phyloP scores from a whole-genome alignment of 2,797 vertebrate genomes.

The Enoplosus armatus region DNA sequence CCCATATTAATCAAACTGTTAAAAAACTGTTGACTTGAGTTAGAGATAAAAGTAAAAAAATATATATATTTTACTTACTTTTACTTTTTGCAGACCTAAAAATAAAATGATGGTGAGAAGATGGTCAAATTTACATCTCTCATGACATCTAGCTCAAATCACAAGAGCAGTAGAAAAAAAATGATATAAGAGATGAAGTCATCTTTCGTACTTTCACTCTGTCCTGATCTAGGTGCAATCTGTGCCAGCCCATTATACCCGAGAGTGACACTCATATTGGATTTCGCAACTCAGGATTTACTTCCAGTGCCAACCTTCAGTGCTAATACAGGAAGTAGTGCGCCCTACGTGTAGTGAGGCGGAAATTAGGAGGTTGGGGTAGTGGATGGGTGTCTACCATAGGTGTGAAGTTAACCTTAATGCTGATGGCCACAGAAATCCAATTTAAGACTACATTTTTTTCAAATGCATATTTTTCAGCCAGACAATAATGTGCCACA shows the following conservation, averaged over 20 bases:
- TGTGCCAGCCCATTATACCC: neutral
- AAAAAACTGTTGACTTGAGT: neutral
- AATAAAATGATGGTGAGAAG: neutral
- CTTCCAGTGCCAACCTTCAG: neutral
- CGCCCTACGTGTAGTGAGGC: neutral
- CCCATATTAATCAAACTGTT: neutral
- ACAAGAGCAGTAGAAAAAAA: too few species aligned
- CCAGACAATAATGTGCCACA: neutral
- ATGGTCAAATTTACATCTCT: neutral
- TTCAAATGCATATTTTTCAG: neutral
- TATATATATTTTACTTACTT: too few species aligned
- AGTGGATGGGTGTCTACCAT: neutral
- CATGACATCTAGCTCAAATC: neutral
- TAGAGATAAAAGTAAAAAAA: neutral
- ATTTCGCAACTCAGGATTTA: neutral
- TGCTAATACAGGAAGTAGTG: too few species aligned
- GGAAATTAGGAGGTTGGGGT: neutral
- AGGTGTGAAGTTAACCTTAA: neutral
- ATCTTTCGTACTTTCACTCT: neutral
- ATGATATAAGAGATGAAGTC: too few species aligned
- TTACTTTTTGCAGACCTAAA: neutral
- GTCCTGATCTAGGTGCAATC: neutral
- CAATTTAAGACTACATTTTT: neutral
- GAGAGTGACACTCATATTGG: neutral
- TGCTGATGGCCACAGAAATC: neutral